phyloP scores from a whole-genome alignment of 1,140 invertebrate genomes.

The Ridgeia piscesae region DNA sequence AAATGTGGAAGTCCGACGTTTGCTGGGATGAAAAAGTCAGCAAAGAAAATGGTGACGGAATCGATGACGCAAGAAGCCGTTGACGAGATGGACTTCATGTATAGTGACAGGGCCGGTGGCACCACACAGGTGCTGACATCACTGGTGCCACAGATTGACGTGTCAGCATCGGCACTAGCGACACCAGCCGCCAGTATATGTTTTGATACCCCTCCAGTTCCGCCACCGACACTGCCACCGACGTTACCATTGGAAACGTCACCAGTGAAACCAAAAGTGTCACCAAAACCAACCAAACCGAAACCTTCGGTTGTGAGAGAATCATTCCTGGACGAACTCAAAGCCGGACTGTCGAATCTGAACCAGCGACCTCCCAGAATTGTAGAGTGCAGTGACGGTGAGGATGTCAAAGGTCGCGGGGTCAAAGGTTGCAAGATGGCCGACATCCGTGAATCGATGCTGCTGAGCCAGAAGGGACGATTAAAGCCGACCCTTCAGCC shows the following conservation, averaged over 20 bases:
- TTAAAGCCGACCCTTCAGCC: constrained; percentile 35
- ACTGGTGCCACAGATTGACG: neutral
- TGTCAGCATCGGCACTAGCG: neutral
- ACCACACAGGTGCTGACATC: neutral
- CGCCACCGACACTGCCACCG: no score
- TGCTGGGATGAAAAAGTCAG: neutral
- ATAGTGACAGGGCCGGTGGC: neutral
- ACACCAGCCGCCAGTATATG: neutral
- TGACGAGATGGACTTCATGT: neutral
- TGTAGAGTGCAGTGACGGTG: neutral
- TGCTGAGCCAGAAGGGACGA: constrained; percentile 34
- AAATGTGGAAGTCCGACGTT: neutral
- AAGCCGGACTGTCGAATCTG: constrained; percentile 8
- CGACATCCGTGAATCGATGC: constrained; percentile 31
- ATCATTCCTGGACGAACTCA: neutral
- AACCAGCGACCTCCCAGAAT: constrained; percentile 17
- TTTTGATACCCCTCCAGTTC: neutral
- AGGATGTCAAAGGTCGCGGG: constrained; percentile 9
- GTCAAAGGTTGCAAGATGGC: constrained; percentile 12
- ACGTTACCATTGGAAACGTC: neutral
- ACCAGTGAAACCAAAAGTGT: constrained; percentile 27
- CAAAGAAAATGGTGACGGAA: neutral
- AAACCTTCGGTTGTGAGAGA: neutral
- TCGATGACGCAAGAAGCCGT: neutral
- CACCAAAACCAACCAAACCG: constrained; percentile 25